These are phyloP conservation scores for Polydrusus tereticollis DNA, from an alignment of 2,888 invertebrate species.

Conservation along the genomic window DNA sequence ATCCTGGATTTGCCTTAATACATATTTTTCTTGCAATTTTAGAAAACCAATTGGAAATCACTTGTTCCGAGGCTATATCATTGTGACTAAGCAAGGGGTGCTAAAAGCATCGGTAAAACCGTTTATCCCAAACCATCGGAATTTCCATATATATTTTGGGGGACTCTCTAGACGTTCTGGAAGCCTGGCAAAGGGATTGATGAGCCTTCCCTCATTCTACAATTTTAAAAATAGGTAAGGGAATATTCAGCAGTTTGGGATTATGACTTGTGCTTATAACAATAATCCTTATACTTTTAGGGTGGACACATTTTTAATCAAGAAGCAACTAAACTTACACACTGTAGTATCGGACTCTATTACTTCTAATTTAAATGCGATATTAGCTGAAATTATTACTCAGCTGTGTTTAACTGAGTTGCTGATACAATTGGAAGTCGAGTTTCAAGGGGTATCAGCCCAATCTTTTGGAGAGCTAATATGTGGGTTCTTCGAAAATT, in stretches of 20 bases:
- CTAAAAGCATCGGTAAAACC: slow-evolving; percentile 44
- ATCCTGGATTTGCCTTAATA: too few species aligned
- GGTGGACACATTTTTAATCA: neutral
- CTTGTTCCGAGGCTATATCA: slow-evolving; percentile 81
- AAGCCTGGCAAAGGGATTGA: slow-evolving; percentile 83
- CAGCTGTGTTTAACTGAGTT: slow-evolving; percentile 69
- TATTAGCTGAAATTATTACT: slow-evolving; percentile 68
- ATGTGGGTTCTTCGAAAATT: slow-evolving; percentile 92
- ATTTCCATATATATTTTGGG: slow-evolving; percentile 75
- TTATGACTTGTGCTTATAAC: too few species aligned
- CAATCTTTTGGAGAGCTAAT: slow-evolving; percentile 93
- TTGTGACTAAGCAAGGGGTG: slow-evolving; percentile 65
- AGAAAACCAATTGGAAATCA: slow-evolving; percentile 71
- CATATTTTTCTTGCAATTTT: slow-evolving; percentile 24
- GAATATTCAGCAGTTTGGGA: too few species aligned
- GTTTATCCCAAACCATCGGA: neutral
- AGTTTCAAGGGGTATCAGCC: slow-evolving; percentile 64
- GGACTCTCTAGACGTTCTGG: slow-evolving; percentile 85
- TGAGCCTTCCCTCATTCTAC: slow-evolving; percentile 81
- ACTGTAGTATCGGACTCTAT: slow-evolving; percentile 8
- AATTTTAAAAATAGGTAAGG: slow-evolving; percentile 76
- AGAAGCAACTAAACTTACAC: slow-evolving; percentile 29
- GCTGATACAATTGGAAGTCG: slow-evolving; percentile 67
- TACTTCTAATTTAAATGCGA: slow-evolving; percentile 18
- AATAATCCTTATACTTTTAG: slow-evolving; percentile 1